These are phyloP conservation scores for Netelia fuscicornis DNA, from an alignment of 2,888 invertebrate genomes.

Conservation along the genomic window DNA sequence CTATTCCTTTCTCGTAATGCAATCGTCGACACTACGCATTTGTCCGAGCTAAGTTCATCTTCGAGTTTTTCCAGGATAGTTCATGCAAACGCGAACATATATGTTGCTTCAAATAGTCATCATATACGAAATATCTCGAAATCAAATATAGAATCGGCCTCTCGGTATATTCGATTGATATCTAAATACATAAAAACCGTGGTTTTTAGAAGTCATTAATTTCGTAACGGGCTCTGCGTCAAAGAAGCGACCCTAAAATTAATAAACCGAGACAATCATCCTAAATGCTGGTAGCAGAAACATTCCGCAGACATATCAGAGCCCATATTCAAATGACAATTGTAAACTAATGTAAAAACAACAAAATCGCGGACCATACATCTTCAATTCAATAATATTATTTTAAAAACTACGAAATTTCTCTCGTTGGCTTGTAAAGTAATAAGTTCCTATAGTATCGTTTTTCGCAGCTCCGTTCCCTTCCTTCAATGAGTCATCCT, in stretches of 20 bases:
- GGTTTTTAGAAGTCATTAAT: constrained; percentile 32
- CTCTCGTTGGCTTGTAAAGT: constrained; percentile 51
- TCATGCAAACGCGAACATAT: constrained; percentile 71
- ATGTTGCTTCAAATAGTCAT: constrained; percentile 53
- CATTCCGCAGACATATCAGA: constrained; percentile 66
- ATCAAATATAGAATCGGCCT: constrained; percentile 51
- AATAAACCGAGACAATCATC: constrained; percentile 36
- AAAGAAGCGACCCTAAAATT: constrained; percentile 11
- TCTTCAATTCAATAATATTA: constrained; percentile 47
- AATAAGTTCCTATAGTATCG: constrained; percentile 52
- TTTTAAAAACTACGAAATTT: constrained; percentile 59
- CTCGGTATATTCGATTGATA: constrained; percentile 40
- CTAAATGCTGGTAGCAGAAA: constrained; percentile 36
- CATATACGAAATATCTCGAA: constrained; percentile 63
- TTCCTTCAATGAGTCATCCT: constrained; percentile 36
- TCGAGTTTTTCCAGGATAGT: constrained; percentile 54
- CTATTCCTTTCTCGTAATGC: constrained; percentile 17
- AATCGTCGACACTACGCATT: constrained; percentile 24
- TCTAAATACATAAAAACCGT: constrained; percentile 27
- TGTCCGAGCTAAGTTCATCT: constrained; percentile 35
- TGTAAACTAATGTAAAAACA: constrained; percentile 65
- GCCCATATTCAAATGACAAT: constrained; percentile 69
- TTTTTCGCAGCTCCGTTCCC: constrained; percentile 42
- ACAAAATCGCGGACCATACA: constrained; percentile 66
- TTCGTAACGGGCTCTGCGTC: constrained; percentile 14